Evolutionary conservation across 64 coral and sea anemone species (phyloP).

Genomic region (Anthopleura sola): DNA sequence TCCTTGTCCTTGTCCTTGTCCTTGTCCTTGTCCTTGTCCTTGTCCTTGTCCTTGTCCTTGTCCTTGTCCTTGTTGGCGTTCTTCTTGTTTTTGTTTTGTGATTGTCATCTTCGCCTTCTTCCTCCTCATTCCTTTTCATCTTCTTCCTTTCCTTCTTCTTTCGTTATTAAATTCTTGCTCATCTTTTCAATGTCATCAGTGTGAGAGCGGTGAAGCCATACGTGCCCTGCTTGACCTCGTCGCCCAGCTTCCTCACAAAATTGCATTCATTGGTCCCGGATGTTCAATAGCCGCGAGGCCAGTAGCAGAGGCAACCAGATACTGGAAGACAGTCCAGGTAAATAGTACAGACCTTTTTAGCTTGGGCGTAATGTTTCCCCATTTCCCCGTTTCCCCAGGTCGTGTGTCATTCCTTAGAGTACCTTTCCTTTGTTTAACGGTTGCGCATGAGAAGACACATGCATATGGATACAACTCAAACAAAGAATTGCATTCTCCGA

Average conservation of each 20-base stretch:
- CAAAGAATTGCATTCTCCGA: background rate
- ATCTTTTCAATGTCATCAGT: constrained; percentile 15
- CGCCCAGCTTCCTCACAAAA: constrained; percentile 35
- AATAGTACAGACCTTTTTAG: background rate
- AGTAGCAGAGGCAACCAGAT: constrained; percentile 53
- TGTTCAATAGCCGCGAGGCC: constrained; percentile 64
- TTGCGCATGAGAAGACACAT: too few relatives aligned
- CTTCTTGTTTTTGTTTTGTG: too few relatives aligned
- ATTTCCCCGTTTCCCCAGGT: background rate
- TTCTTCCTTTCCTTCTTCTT: too few relatives aligned
- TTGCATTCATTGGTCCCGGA: constrained; percentile 68
- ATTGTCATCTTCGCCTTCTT: too few relatives aligned
- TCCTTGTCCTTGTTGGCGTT: too few relatives aligned
- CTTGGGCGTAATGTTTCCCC: background rate
- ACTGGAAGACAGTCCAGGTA: constrained; percentile 62
- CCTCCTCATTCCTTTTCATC: too few relatives aligned
- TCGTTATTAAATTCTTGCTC: too few relatives aligned
- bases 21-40: too few relatives aligned
- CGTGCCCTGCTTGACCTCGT: constrained; percentile 37
- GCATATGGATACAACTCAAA: background rate
- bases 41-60: too few relatives aligned
- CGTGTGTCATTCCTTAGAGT: background rate
- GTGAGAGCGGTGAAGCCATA: constrained; percentile 59
- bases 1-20: too few relatives aligned
- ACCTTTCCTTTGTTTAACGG: too few relatives aligned